Base-by-base conservation (phyloP, 2,888 invertebrate genomes). In the Blastobasis lacticolella region DNA sequence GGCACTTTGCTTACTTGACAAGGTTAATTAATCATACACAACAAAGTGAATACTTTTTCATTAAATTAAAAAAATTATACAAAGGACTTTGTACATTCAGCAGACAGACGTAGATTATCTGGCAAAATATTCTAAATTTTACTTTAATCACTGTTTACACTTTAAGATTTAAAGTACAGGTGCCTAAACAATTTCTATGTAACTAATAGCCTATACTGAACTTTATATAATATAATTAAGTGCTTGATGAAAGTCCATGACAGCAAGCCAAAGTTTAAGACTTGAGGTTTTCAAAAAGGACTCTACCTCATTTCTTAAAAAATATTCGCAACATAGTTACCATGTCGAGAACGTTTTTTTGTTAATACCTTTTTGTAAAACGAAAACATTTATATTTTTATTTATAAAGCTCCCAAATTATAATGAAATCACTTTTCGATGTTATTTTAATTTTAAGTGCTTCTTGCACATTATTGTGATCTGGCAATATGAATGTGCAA, bases 381-480 rank as follows among this genome's bases (percentile, higher is more conserved):
- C 9, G 7, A 40, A 40, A 40, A 40, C 41, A 40, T 8, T 40
- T 40, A 8, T 40, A 40, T 8, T 40, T 44, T 44, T 52, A 45
- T 50, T 55, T 47, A 49, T 56, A 4, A 46, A 49, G 50, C 6
- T 50, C 9, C 37, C 23, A 38, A 48, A 42, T 41, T 41, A 46
- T 51, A 56, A 51, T 23, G 23, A 23, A 23, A 23, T 23, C 23
- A 23, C 23, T 23, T 23, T 23, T 23, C 23, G 23, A 23, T 23
- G 54, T 53, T 58, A 57, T 60, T 59, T 56, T 60, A 50, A 42
- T n/a, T 9, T 10, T 63, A 66, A 64, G 78, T 77, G 76, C 71
- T 69, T 62, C 59, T 64, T 62, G 71, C 75, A 71, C 75, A 63
- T 64, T 51, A 64, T 71, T 71, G 75, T 78, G 74, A 76, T 78